Conservation (phyloP, 2,113 vertebrate genomes). For the Syrrhaptes paradoxus region DNA sequence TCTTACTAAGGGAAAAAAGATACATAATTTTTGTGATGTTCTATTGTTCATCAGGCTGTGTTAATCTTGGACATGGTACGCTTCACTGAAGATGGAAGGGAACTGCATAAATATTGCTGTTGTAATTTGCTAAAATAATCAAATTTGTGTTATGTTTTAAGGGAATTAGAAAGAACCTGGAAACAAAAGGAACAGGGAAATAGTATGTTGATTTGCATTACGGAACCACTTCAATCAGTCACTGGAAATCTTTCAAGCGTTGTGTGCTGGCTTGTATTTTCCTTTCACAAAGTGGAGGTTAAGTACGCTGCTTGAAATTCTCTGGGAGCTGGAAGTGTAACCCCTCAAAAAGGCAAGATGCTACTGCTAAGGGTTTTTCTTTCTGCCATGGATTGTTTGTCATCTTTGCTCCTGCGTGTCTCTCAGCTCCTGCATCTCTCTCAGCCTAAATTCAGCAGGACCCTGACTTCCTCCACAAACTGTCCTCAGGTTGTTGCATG, state of each 20-base stretch:
- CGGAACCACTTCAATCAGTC: neutral
- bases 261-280: neutral
- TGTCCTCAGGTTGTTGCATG: neutral
- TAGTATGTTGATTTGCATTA: neutral
- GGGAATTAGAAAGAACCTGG: neutral
- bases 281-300: neutral
- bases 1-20: slow-evolving; percentile 2
- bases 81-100: slow-evolving; percentile 6
- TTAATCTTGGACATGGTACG: slow-evolving; percentile 6
- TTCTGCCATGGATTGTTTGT: neutral
- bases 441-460: neutral
- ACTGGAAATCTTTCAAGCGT: neutral
- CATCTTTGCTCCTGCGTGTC: neutral
- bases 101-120: neutral
- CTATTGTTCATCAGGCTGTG: neutral
- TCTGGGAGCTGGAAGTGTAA: neutral
- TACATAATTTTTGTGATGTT: slow-evolving; percentile 15
- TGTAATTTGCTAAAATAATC: slow-evolving; percentile 28
- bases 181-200: neutral
- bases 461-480: neutral
- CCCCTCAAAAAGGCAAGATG: neutral
- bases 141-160: neutral
- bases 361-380: neutral
- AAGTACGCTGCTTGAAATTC: neutral
- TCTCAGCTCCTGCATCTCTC: neutral